Evolutionary conservation across 2,113 vertebrate species (phyloP).

Genomic region (Xiphophorus couchianus): DNA sequence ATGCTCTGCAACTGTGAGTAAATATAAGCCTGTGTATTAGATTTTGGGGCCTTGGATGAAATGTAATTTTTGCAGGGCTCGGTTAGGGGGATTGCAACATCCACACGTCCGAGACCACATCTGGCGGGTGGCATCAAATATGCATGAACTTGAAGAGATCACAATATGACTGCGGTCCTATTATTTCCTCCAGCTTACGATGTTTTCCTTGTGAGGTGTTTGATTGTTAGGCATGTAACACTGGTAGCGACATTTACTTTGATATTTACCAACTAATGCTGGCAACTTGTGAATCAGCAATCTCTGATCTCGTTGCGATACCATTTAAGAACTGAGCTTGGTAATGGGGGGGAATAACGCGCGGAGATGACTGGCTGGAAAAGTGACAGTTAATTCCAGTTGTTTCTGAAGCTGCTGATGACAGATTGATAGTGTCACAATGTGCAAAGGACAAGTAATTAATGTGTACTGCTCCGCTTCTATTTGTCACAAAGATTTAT

Average conservation of each 20-base stretch:
- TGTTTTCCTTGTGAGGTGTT: slow-evolving; percentile 21
- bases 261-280: slow-evolving; percentile 56
- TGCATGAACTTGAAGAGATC: slow-evolving; percentile 65
- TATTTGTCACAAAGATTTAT: slow-evolving; percentile 57
- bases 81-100: slow-evolving; percentile 64
- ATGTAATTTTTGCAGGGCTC: slow-evolving; percentile 73
- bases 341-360: slow-evolving; percentile 63
- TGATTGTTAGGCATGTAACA: slow-evolving; percentile 28
- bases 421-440: slow-evolving; percentile 75
- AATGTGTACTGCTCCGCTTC: slow-evolving; percentile 63
- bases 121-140: slow-evolving; percentile 72
- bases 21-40: slow-evolving; percentile 77
- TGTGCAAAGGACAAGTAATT: slow-evolving; percentile 74
- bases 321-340: slow-evolving; percentile 49
- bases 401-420: slow-evolving; percentile 65
- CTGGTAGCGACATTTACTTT: slow-evolving; percentile 41
- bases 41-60: slow-evolving; percentile 71
- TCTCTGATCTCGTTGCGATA: slow-evolving; percentile 34
- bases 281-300: neutral
- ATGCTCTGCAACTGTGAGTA: slow-evolving; percentile 74
- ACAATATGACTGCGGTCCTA: slow-evolving; percentile 45
- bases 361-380: slow-evolving; percentile 63
- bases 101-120: slow-evolving; percentile 70
- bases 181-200: slow-evolving; percentile 41
- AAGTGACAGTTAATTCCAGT: slow-evolving; percentile 76